Evolutionary conservation across 2,888 invertebrate species (phyloP), one percentile per base, ranked within the genome.

Genomic region (Leptopilina drosophilae): DNA sequence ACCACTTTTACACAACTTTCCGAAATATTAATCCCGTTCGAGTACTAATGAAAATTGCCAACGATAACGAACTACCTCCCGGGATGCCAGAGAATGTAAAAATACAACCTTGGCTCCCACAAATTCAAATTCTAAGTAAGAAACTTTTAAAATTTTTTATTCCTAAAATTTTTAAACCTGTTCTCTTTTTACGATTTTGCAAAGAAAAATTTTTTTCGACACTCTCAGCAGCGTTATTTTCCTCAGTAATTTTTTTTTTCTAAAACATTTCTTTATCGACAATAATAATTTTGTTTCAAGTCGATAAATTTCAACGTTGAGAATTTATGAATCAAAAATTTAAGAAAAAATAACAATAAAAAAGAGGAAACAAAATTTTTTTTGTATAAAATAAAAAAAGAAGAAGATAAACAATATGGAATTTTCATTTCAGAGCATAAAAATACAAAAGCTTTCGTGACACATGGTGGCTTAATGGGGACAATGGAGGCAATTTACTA

Each of bases 391-490:
- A 33, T 33, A 33, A 33, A 33, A 33, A 33, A 3, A 33, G 0
- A 33, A 5, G 3, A 4, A 33, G 5, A 33, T 33, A 33, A 33
- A 33, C 33, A 33, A 33, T 33, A 33, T 33, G 33, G 33, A 33
- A 33, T 33, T 33, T 33, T 33, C 33, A 33, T 83, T 84, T 46
- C 79, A 91, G 91, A 89, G 5, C 90, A 91, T 76, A 87, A 82
- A 42, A 91, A 91, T 49, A 75, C 89, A 14, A 88, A 81, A 79
- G 87, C 85, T 11, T 91, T 91, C 76, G 85, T 91, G 53, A 91
- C 90, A 6, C 91, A 91, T n/a, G 90, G 91, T 2, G 91, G 91
- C 6, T 81, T 90, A 8, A 85, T 91, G 85, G 87, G 91, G 5
- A 88, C 88, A 5, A 89, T 89, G 78, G 91, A 91, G 78, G 87